These are phyloP conservation scores for Onchidella celtica DNA, from an alignment of 2,888 invertebrate species.

Conservation along the genomic window DNA sequence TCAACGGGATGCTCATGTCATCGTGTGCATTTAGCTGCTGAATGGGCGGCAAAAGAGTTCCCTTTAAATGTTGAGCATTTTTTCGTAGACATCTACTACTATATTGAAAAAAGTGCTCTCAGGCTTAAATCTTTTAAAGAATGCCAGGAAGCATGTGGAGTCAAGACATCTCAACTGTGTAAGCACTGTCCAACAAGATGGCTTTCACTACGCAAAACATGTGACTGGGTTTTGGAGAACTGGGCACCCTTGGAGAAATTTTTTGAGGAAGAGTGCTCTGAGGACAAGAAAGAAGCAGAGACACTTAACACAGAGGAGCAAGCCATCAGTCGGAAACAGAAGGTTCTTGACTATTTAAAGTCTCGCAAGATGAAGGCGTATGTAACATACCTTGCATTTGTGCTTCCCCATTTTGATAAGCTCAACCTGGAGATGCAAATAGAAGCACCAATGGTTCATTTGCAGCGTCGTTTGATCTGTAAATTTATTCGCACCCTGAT, in stretches of 20 bases:
- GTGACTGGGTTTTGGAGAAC: background rate
- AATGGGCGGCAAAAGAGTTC: too few species aligned
- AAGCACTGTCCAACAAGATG: background rate
- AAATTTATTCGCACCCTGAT: background rate
- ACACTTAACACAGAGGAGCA: background rate
- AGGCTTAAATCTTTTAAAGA: too few species aligned
- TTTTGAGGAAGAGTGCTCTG: background rate
- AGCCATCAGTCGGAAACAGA: background rate
- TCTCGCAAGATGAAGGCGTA: background rate
- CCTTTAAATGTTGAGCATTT: too few species aligned
- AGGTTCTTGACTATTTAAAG: background rate
- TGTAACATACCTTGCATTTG: background rate
- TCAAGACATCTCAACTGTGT: background rate
- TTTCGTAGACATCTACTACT: too few species aligned
- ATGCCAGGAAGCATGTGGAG: too few species aligned
- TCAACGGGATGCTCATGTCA: too few species aligned
- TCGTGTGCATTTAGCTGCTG: too few species aligned
- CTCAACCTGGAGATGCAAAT: background rate
- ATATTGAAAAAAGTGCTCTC: too few species aligned
- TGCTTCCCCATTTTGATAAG: background rate
- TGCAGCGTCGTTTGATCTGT: background rate
- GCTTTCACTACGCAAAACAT: background rate
- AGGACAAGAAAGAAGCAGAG: background rate
- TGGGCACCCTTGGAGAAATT: background rate
- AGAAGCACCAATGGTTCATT: background rate